Conservation (phyloP, 2,888 invertebrate genomes). For the Serripes groenlandicus region DNA sequence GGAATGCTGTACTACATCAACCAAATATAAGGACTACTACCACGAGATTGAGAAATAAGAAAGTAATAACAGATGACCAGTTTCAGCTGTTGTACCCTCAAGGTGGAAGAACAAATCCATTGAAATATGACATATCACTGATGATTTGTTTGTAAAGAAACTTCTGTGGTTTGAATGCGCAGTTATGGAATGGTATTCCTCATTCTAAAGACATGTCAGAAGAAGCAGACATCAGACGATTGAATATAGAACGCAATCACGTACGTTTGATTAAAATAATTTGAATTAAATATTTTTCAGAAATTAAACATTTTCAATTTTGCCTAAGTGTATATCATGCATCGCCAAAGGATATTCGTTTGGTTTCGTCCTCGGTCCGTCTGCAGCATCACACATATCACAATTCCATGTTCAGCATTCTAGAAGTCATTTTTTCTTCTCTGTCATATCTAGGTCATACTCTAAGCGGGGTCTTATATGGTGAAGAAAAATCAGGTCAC, state of each 20-base stretch:
- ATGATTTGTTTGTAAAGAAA: slow-evolving; percentile 28
- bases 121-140: slow-evolving; percentile 31
- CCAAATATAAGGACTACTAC: neutral
- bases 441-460: too few relatives aligned
- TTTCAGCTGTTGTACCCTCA: slow-evolving; percentile 17
- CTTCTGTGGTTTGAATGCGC: neutral
- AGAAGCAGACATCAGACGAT: slow-evolving; percentile 18
- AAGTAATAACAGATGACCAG: slow-evolving; percentile 8
- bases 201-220: slow-evolving; percentile 6
- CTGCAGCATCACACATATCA: too few relatives aligned
- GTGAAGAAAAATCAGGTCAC: too few relatives aligned
- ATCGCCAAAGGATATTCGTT: too few relatives aligned
- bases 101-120: neutral
- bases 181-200: slow-evolving; percentile 5
- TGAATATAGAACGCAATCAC: slow-evolving; percentile 1
- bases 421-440: too few relatives aligned
- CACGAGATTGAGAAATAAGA: neutral
- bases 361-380: too few relatives aligned
- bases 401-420: too few relatives aligned
- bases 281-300: too few relatives aligned
- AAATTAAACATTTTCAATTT: too few relatives aligned
- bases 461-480: too few relatives aligned
- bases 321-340: too few relatives aligned
- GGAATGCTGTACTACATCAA: neutral
- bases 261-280: neutral